Conservation (phyloP, 2,797 vertebrate genomes). For the Thalassophryne amazonica region DNA sequence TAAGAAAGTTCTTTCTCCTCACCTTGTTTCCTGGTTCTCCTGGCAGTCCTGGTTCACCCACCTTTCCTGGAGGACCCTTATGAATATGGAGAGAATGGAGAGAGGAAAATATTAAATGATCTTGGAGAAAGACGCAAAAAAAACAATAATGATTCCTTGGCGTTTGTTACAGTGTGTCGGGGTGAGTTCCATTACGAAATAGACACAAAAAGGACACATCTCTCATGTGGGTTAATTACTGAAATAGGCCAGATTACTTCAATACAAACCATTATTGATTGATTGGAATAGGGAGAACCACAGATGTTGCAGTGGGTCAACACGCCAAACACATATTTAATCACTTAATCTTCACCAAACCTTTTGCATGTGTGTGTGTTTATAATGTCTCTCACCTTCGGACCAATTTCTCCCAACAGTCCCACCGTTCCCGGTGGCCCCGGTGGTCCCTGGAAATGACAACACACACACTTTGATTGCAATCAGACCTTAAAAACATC, state of each 20-base stretch:
- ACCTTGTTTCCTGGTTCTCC: constrained; percentile 91
- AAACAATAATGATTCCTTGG: constrained; percentile 8
- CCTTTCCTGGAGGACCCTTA: constrained; percentile 79
- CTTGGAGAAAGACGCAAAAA: background rate
- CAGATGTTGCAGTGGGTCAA: constrained; percentile 26
- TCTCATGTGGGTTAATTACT: constrained; percentile 14
- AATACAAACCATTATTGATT: constrained; percentile 32
- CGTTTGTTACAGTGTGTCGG: constrained; percentile 1
- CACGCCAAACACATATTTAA: constrained; percentile 15
- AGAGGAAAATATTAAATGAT: constrained; percentile 8
- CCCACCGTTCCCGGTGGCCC: constrained; percentile 87
- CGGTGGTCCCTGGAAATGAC: constrained; percentile 80
- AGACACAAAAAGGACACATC: background rate
- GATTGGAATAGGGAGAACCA: constrained; percentile 17
- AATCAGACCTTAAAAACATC: background rate
- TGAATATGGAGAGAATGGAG: constrained; percentile 11
- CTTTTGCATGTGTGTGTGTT: background rate
- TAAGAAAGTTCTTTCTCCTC: constrained; percentile 23
- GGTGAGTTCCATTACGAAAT: background rate
- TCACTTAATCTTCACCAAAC: constrained; percentile 18
- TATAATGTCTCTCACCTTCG: constrained; percentile 77
- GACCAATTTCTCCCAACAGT: constrained; percentile 89
- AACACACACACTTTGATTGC: constrained; percentile 15
- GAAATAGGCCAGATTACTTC: constrained; percentile 28
- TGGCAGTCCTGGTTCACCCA: constrained; percentile 72